These are phyloP conservation scores for Drosophila sp. DNA, from an alignment of 1,140 invertebrate genomes.

Conservation along the genomic window DNA sequence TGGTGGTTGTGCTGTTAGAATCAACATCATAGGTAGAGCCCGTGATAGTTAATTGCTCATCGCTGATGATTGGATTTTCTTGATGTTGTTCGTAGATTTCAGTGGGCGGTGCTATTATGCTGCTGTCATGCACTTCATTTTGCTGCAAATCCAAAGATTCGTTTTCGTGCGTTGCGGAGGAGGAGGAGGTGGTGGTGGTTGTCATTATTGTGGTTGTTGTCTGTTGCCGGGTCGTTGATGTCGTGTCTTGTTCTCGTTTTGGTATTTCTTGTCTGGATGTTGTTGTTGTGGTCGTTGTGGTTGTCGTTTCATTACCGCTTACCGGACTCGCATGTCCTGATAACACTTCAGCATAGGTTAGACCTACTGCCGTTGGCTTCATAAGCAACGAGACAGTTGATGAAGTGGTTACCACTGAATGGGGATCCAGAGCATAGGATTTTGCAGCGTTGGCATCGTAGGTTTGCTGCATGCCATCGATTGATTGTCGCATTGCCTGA, in stretches of 20 bases:
- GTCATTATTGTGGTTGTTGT: conserved; percentile 37
- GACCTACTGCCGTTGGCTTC: conserved; percentile 82
- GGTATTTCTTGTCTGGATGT: conserved; percentile 29
- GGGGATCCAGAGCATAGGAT: conserved; percentile 89
- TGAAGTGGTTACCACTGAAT: conserved; percentile 85
- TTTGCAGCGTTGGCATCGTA: conserved; percentile 87
- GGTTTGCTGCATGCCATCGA: conserved; percentile 87
- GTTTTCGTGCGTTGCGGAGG: conserved; percentile 51
- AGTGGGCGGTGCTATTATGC: conserved; percentile 26
- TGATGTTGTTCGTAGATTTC: conserved; percentile 36
- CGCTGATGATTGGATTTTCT: conserved; percentile 9
- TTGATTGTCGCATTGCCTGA: conserved; percentile 88
- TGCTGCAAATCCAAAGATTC: conserved; percentile 15
- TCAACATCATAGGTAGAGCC: conserved; percentile 8
- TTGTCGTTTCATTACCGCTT: conserved; percentile 67
- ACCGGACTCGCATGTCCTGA: conserved; percentile 82
- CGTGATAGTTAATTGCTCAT: conserved; percentile 30
- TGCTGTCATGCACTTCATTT: conserved; percentile 23
- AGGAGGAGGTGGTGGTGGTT: conserved; percentile 41
- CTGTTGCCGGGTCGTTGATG: conserved; percentile 41
- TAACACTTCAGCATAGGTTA: conserved; percentile 84
- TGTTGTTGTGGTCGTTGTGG: conserved; percentile 29
- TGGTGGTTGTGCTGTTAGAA: conserved; percentile 16
- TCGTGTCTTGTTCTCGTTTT: conserved; percentile 56
- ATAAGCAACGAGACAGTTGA: conserved; percentile 79